phyloP scores from a whole-genome alignment of 2,113 vertebrate genomes.

The Poeciliopsis occidentalis region DNA sequence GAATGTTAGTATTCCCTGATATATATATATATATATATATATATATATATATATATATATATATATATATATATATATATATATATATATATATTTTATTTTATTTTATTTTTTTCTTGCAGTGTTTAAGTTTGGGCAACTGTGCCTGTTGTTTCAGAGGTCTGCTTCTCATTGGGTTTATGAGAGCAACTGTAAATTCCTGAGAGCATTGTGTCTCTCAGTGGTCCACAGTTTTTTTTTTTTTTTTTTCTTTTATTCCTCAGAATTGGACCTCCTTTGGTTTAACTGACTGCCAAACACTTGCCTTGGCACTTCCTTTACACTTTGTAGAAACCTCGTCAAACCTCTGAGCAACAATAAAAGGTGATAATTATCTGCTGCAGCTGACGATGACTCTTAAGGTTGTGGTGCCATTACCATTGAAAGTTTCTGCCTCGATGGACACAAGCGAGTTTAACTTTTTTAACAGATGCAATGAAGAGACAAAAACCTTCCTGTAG shows the following conservation, averaged over 20 bases:
- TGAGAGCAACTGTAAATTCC: conserved; percentile 75
- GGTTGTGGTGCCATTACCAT: conserved; percentile 25
- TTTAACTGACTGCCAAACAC: conserved; percentile 47
- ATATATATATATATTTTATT: too few relatives aligned
- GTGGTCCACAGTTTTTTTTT: conserved; percentile 46
- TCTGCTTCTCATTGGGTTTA: conserved; percentile 74
- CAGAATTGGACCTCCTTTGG: conserved; percentile 18
- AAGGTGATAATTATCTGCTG: conserved; percentile 59
- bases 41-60: too few relatives aligned
- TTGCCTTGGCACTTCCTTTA: conserved; percentile 35
- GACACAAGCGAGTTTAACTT: background rate
- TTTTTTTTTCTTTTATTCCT: conserved; percentile 44
- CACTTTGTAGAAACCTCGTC: conserved; percentile 31
- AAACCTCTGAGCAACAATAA: conserved; percentile 55
- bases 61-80: too few relatives aligned
- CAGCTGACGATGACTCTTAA: conserved; percentile 40
- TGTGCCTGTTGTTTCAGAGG: conserved; percentile 58
- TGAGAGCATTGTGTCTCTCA: conserved; percentile 59
- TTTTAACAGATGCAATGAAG: conserved; percentile 22
- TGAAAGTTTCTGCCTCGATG: conserved; percentile 40
- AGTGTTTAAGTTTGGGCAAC: conserved; percentile 46
- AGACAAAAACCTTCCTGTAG: background rate
- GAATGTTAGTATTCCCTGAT: conserved; percentile 20
- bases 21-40: too few relatives aligned
- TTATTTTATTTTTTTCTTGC: too few relatives aligned